Evolutionary conservation across 2,888 invertebrate genomes (phyloP).

Genomic region (Pseudanteris insignis): DNA sequence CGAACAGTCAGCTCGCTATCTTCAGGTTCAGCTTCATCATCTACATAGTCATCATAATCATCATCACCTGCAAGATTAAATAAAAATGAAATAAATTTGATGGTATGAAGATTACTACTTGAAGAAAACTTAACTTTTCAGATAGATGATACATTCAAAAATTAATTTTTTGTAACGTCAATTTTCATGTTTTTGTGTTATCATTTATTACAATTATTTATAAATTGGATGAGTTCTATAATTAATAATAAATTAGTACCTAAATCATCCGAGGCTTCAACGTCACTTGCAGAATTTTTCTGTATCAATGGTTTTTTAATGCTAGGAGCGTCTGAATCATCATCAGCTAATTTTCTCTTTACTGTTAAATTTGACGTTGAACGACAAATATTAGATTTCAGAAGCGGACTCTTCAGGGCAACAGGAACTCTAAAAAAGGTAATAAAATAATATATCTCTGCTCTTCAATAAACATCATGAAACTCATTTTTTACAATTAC

Average conservation of each 20-base stretch:
- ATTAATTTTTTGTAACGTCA: background rate
- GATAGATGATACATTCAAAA: slow-evolving; percentile 1
- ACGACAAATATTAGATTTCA: background rate
- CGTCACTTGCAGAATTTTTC: slow-evolving; percentile 9
- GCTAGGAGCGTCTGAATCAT: slow-evolving; percentile 10
- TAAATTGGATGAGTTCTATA: slow-evolving; percentile 8
- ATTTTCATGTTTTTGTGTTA: too few species aligned
- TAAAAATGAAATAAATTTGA: too few species aligned
- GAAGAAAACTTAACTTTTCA: too few species aligned
- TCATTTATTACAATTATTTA: too few species aligned
- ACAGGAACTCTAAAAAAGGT: slow-evolving; percentile 13
- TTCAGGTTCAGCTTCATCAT: slow-evolving; percentile 59
- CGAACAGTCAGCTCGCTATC: slow-evolving; percentile 57
- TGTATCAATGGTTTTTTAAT: slow-evolving; percentile 8
- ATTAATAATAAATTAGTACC: slow-evolving; percentile 23
- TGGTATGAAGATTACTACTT: too few species aligned
- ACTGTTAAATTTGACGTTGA: slow-evolving; percentile 2
- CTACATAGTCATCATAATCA: slow-evolving; percentile 56
- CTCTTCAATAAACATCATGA: too few species aligned
- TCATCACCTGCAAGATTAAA: slow-evolving; percentile 45
- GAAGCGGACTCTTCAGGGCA: background rate
- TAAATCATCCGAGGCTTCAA: slow-evolving; percentile 17
- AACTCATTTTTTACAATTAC: background rate
- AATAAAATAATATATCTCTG: too few species aligned
- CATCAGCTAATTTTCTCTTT: slow-evolving; percentile 28